Evolutionary conservation across 2,888 invertebrate genomes (phyloP), one percentile per base, ranked within the genome.

Genomic region (Serrognathus titanus): DNA sequence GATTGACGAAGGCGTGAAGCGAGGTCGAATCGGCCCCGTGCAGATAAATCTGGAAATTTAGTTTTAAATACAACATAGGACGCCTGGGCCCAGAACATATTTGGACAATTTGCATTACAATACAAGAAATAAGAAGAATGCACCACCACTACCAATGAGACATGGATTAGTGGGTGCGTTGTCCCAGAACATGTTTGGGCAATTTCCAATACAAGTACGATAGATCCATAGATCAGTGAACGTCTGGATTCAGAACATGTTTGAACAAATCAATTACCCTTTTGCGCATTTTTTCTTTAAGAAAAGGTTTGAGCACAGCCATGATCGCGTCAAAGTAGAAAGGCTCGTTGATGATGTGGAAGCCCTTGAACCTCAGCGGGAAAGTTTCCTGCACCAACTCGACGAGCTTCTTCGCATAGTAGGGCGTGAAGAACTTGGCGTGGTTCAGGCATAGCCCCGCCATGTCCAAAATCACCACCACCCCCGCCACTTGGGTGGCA

Each of bases 281-380:
- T 69, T 81, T 87, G 75, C 85, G 86, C 35, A 92, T 82, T 75
- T 92, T 92, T 66, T 90, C 89, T 66, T 85, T 83, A 63, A 92
- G 83, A 71, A 92, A 88, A 6, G 91, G 92, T 77, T 91, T 92
- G 78, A 92, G 89, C 76, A 92, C 85, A 58, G 85, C 80, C 90
- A 76, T 75, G 11, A 77, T 69, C 10, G 77, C 77, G 51, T 77
- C 77, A 53, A 80, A 79, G 64, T 79, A 80, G 61, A 78, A 79
- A 6, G 80, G 79, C 63, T 80, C 79, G 60, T 80, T 79, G 31
- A 80, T 71, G 20, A 80, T 70, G 56, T 80, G 79, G 63, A 80
- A 76, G 50, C 78, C 79, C 69, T 80, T 80, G 63, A 80, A 77
- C 45, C 80, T 68, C 61, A 80, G 66, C 3, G 80, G 80, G 61